A percentile compares a stretch with the other conserved stretches of the same genome.
phyloP scores from a whole-genome alignment of 2,113 vertebrate genomes.

The Tretioscincus oriximinensis region DNA sequence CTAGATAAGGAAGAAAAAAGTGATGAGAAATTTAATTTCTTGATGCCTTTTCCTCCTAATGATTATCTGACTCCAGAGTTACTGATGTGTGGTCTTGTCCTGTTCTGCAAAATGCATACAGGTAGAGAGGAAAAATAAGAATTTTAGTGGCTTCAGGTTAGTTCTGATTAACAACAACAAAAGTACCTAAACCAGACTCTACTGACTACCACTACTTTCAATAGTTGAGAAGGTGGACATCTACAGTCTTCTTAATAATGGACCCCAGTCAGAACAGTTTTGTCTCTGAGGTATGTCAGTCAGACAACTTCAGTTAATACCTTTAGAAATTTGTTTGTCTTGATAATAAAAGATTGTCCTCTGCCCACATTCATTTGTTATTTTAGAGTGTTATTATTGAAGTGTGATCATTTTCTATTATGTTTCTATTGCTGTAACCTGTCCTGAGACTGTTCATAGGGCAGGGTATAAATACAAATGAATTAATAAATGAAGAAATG shows the following conservation, averaged over 20 bases:
- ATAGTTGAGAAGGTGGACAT: too few species aligned
- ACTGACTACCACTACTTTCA: too few species aligned
- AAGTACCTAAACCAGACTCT: background rate
- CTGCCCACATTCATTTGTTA: background rate
- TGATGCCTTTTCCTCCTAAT: slow-evolving; percentile 20
- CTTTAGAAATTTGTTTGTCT: too few species aligned
- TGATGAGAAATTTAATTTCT: slow-evolving; percentile 23
- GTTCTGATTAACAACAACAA: slow-evolving; percentile 18
- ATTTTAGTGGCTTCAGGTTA: slow-evolving; percentile 25
- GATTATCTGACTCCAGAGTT: slow-evolving; percentile 10
- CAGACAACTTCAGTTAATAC: too few species aligned
- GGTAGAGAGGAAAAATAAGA: slow-evolving; percentile 33
- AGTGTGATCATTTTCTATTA: too few species aligned
- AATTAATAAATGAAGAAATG: background rate
- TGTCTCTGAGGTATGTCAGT: too few species aligned
- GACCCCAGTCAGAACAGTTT: too few species aligned
- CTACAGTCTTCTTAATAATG: too few species aligned
- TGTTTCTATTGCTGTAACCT: too few species aligned
- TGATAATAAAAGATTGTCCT: background rate
- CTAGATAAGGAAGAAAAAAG: slow-evolving; percentile 31
- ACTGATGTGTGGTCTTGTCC: slow-evolving; percentile 20
- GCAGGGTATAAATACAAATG: background rate
- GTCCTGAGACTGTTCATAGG: background rate
- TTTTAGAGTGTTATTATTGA: background rate
- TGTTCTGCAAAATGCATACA: slow-evolving; percentile 13